Evolutionary conservation across 2,888 invertebrate species (phyloP), one percentile per base, ranked within the genome.

Genomic region (Dione vanillae): DNA sequence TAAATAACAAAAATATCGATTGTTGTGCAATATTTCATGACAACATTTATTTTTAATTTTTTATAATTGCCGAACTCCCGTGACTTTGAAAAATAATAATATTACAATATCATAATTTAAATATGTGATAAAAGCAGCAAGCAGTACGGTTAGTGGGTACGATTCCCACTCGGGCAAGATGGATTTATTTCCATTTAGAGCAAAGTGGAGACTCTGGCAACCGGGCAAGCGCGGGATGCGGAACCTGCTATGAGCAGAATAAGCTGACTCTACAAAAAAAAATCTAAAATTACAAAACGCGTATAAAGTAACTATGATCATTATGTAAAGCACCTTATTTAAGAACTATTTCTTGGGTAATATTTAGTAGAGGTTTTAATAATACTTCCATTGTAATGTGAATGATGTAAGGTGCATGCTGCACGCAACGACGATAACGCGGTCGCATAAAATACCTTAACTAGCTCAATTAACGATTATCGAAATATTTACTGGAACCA

Each of bases 391-490:
- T 5, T 67, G 49, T 19, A 37, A 56, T 64, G 51, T 43, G 41
- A 49, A 54, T 16, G 56, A 64, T 37, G 41, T 43, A 62, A 54
- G 47, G 41, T 67, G 49, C 66, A 71, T 67, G 72, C 58, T 59
- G 45, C 68, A 64, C 64, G 68, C 45, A 12, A 62, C 10, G 43
- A 37, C 51, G 54, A 49, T 45, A 64, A 58, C 19, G 20, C 12
- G 37, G 37, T 16, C 1, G 11, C 37, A 52, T 41, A 35, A 41
- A 69, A 72, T 70, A 20, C 51, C 70, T 47, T 56, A 54, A n/a
- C n/a, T n/a, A 41, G 40, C 59, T 69, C 67, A 78, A 74, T 71
- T 67, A 61, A 68, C 69, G 69, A 71, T 77, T 76, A 78, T 76
- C 65, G 74, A 74, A 77, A 79, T 76, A 77, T 69, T 69, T 67